A percentile compares a stretch with the other conserved stretches of the same genome.
Conservation (phyloP, 2,113 vertebrate species). For the Rhegmatorhina hoffmannsi region DNA sequence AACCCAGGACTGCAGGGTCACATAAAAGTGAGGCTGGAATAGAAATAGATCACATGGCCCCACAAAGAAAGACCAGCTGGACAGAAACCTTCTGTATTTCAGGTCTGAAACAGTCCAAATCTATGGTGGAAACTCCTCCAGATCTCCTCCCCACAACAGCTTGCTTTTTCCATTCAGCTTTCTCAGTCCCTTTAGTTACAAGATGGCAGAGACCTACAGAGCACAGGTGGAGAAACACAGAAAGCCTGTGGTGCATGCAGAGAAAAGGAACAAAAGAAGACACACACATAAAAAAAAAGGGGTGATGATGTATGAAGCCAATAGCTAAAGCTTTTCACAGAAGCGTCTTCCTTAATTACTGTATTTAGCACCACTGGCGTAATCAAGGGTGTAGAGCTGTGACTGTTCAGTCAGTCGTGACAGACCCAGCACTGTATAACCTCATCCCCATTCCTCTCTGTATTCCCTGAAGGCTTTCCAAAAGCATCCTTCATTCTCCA, state of each 20-base stretch:
- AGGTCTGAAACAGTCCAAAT: neutral
- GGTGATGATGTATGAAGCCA: neutral
- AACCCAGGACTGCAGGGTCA: neutral
- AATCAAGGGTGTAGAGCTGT: neutral
- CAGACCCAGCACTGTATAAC: neutral
- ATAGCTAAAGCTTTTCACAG: conserved; percentile 34
- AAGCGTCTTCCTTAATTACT: conserved; percentile 48
- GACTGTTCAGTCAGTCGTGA: neutral
- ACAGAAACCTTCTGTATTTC: neutral
- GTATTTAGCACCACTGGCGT: neutral
- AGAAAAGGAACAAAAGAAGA: conserved; percentile 24
- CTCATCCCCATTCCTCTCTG: neutral
- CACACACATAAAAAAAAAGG: neutral
- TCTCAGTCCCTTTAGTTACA: neutral
- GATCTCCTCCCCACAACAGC: neutral
- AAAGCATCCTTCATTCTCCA: neutral
- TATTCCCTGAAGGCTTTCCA: neutral
- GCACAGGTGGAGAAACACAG: neutral
- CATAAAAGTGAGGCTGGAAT: neutral
- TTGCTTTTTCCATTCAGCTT: neutral
- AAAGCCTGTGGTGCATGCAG: neutral
- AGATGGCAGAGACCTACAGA: neutral
- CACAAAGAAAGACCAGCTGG: neutral
- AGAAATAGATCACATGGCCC: neutral
- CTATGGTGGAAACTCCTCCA: neutral